Evolutionary conservation across 2,797 vertebrate species (phyloP), one percentile per base, ranked within the genome.

Genomic region (Sylvilagus floridanus): DNA sequence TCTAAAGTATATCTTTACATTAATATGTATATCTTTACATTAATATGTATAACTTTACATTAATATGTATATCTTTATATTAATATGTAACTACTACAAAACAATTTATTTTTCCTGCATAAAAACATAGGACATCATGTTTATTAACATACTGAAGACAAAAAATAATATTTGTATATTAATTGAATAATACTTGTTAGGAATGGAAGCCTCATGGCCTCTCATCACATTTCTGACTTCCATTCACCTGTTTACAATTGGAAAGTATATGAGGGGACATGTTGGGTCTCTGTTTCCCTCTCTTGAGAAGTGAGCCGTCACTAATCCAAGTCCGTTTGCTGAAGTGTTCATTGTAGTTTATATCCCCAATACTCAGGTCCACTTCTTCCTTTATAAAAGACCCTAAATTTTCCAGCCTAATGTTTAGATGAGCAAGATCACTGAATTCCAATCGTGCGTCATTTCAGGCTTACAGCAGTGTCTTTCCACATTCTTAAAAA

Each of bases 1-100:
- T 73, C 3, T 94, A 93, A 92, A 93, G 17, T 83, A 26, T 13
- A n/a, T 77, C 72, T 4, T n/a, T n/a, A n/a, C n/a, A n/a, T n/a
- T n/a, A n/a, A n/a, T n/a, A n/a, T n/a, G n/a, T n/a, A n/a, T n/a
- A n/a, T n/a, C n/a, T n/a, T n/a, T n/a, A n/a, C n/a, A n/a, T n/a
- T n/a, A n/a, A n/a, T n/a, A n/a, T n/a, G n/a, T n/a, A n/a, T n/a
- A n/a, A n/a, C n/a, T n/a, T n/a, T n/a, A n/a, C n/a, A n/a, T n/a
- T n/a, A n/a, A n/a, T n/a, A n/a, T n/a, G n/a, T n/a, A n/a, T n/a
- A n/a, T n/a, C n/a, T n/a, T n/a, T n/a, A n/a, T n/a, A n/a, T 95
- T 90, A 60, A 63, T 69, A 73, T 28, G 17, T 84, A 93, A 81
- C 12, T 65, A 12, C 63, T 82, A 71, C 5, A 28, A 88, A 87